A percentile compares a stretch with the other conserved stretches of the same genome.
Conservation (phyloP, 23 tunicate genomes). For the Botrylloides violaceus region DNA sequence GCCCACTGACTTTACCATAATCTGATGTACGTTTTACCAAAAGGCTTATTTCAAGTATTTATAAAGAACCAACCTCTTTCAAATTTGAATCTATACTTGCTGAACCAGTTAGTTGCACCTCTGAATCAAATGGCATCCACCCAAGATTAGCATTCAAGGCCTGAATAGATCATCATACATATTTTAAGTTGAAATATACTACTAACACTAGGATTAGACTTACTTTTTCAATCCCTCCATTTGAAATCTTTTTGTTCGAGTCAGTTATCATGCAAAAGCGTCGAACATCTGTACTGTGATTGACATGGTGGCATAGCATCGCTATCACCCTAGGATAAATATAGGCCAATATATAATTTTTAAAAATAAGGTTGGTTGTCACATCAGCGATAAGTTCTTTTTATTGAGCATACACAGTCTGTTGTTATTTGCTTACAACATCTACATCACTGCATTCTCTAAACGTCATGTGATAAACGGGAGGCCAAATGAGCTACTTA, state of each 20-base stretch:
- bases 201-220: not conserved
- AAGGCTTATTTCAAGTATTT: too few species aligned
- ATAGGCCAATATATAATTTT: not conserved
- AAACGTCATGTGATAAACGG: too few species aligned
- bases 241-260: constrained; percentile 8
- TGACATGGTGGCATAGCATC: constrained; percentile 50
- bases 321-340: constrained; percentile 31
- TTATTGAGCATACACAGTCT: too few species aligned
- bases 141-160: not conserved
- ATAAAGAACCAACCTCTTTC: constrained; percentile 9
- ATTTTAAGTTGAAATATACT: not conserved
- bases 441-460: too few species aligned
- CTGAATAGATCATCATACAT: not conserved
- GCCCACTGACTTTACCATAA: too few species aligned
- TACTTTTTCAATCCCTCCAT: constrained; percentile 45
- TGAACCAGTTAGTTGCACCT: constrained; percentile 7
- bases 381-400: too few species aligned
- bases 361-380: too few species aligned
- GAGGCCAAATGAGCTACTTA: too few species aligned
- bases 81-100: constrained; percentile 21
- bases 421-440: too few species aligned
- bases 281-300: constrained; percentile 32
- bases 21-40: too few species aligned
- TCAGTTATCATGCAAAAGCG: constrained; percentile 21
- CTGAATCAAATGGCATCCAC: constrained; percentile 6